Evolutionary conservation across 2,797 vertebrate species (phyloP).

Genomic region (Oreochromis mossambicus): DNA sequence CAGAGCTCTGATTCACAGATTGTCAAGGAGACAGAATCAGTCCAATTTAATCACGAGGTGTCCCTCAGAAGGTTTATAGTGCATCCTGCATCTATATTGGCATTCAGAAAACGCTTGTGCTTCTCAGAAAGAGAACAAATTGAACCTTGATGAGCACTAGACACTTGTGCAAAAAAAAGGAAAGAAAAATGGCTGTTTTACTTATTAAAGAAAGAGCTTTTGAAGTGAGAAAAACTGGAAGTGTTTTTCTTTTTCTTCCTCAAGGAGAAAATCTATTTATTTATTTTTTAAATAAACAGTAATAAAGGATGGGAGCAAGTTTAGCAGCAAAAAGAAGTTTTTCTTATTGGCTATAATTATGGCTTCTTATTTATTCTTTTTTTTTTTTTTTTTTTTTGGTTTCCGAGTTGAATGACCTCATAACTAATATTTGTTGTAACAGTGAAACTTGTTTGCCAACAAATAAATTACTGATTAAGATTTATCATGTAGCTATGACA

Average conservation of each 20-base stretch:
- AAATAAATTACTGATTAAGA: constrained; percentile 94
- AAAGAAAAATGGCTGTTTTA: constrained; percentile 69
- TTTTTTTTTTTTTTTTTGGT: constrained; percentile 69
- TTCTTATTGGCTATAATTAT: constrained; percentile 71
- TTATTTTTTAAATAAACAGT: constrained; percentile 53
- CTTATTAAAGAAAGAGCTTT: constrained; percentile 79
- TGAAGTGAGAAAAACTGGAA: constrained; percentile 74
- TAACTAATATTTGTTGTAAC: constrained; percentile 98
- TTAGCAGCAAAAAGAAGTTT: constrained; percentile 80
- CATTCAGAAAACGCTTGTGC: constrained; percentile 56
- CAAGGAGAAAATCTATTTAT: constrained; percentile 84
- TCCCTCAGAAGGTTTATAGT: constrained; percentile 38
- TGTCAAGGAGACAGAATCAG: constrained; percentile 25
- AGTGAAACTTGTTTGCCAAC: constrained; percentile 96
- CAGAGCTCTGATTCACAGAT: constrained; percentile 59
- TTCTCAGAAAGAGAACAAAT: constrained; percentile 53
- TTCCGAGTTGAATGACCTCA: constrained; percentile 88
- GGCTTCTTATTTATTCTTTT: constrained; percentile 86
- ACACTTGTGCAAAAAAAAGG: constrained; percentile 72
- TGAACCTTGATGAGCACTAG: constrained; percentile 68
- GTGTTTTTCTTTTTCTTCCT: constrained; percentile 74
- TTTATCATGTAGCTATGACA: constrained; percentile 76
- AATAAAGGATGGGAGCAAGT: constrained; percentile 64
- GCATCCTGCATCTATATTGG: constrained; percentile 41
- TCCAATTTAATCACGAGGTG: constrained; percentile 33